Evolutionary conservation across 1,140 invertebrate species (phyloP), one percentile per base, ranked within the genome.

Genomic region (Rhyzopertha dominica): DNA sequence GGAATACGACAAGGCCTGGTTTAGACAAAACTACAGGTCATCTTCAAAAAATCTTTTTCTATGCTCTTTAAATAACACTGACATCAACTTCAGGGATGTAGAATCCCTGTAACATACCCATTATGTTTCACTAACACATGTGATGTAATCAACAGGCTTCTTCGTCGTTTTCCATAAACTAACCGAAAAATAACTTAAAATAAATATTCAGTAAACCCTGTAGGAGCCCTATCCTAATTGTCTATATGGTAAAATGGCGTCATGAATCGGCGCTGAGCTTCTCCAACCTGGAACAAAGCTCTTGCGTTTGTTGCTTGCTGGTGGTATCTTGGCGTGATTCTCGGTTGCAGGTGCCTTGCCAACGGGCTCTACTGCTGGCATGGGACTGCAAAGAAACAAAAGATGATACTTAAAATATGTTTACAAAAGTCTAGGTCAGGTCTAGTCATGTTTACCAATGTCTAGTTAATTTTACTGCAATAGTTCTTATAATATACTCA

Each of bases 331-430:
- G 35, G 8, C 42, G 43, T 23, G 34, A 23, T 8, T 41, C 32
- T 14, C 12, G 30, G n/a, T 45, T 29, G 55, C 84, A 87, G 53
- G 77, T 74, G 10, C 84, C 84, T 44, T 74, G 70, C 84, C 84
- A 87, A 58, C 79, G 76, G 31, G 84, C 84, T 65, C 85, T 84
- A 30, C 81, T 77, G 62, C 76, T 79, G 32, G 81, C 78, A 62
- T 87, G 84, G 12, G 82, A 84, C 83, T 85, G 72, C 26, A 78
- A 77, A 22, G 49, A 60, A 45, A 51, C 51, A 53, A 44, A 43
- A 53, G 32, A 47, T 47, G 34, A 46, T 31, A 34, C 12, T 35
- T n/a, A n/a, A n/a, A n/a, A 3, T 2, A 19, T 14, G 9, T 23
- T 34, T 7, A 12, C 18, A 37, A 26, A 20, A 24, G 16, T 28